Evolutionary conservation across 2,888 invertebrate species (phyloP).

Genomic region (Parnassius mnemosyne): DNA sequence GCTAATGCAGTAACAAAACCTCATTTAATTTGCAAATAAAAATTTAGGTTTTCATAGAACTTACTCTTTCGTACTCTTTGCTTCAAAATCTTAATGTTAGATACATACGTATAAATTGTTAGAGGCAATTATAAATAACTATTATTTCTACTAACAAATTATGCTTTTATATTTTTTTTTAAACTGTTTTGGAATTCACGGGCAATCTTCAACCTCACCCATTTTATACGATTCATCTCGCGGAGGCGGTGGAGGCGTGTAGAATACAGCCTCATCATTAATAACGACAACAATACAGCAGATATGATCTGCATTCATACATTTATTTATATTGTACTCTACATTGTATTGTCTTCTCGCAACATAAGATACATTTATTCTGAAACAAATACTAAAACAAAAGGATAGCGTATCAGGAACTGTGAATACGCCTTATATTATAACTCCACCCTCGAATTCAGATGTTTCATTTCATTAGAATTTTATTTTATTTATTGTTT

Average conservation of each 20-base stretch:
- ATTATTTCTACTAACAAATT: no score
- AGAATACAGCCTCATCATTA: constrained; percentile 46
- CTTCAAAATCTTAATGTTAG: no score
- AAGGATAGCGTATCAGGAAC: not conserved
- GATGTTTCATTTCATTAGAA: no score
- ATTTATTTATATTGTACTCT: constrained; percentile 25
- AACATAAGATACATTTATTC: constrained; percentile 6
- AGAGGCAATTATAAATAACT: no score
- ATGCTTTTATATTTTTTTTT: no score
- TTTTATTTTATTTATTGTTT: no score
- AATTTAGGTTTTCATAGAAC: no score
- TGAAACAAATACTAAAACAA: constrained; percentile 15
- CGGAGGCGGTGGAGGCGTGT: constrained; percentile 48
- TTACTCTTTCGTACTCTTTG: no score
- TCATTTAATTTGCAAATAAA: no score
- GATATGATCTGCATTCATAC: constrained; percentile 36
- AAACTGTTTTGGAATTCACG: no score
- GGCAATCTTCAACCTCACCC: not conserved
- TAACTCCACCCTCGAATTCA: constrained; percentile 1
- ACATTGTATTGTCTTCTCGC: constrained; percentile 31
- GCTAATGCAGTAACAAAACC: no score
- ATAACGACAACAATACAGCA: constrained; percentile 43
- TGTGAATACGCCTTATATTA: not conserved
- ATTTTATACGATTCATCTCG: not conserved
- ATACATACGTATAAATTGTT: no score